A percentile compares a stretch with the other conserved stretches of the same genome.
Conservation (phyloP, 2,113 vertebrate genomes). For the Ursus arctos region DNA sequence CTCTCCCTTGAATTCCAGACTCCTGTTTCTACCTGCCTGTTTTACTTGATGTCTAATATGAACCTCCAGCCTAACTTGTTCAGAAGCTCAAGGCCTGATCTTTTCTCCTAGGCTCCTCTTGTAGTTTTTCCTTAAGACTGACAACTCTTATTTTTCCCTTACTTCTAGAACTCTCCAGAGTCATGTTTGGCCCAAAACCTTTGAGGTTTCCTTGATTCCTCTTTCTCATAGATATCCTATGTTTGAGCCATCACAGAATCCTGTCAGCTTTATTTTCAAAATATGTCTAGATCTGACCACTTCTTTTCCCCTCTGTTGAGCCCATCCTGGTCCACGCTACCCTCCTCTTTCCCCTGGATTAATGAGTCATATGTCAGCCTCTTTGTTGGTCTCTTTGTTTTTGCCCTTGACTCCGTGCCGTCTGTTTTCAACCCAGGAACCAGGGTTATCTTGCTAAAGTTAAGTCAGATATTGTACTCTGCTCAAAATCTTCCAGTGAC, state of each 20-base stretch:
- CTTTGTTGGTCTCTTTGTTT: background rate
- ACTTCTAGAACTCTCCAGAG: conserved; percentile 12
- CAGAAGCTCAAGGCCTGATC: conserved; percentile 15
- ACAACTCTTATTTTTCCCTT: background rate
- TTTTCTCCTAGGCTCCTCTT: background rate
- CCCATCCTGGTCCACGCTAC: background rate
- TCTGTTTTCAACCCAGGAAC: background rate
- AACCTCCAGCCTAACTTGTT: conserved; percentile 9
- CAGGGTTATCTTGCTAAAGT: conserved; percentile 17
- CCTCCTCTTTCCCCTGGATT: background rate
- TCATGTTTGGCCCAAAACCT: background rate
- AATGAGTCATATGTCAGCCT: background rate
- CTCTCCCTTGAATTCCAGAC: background rate
- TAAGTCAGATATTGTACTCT: background rate
- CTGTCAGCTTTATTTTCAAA: conserved; percentile 16
- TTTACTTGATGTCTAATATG: conserved; percentile 8
- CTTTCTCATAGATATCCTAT: background rate
- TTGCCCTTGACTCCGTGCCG: background rate
- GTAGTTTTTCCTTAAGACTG: background rate
- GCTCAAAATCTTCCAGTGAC: background rate
- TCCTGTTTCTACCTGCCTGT: background rate
- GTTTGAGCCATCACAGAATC: background rate
- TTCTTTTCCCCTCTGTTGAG: conserved; percentile 9
- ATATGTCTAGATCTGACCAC: background rate
- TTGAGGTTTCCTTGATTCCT: conserved; percentile 13